These are phyloP conservation scores for Centruroides sculpturatus DNA, from an alignment of 1,140 invertebrate genomes.

Conservation along the genomic window DNA sequence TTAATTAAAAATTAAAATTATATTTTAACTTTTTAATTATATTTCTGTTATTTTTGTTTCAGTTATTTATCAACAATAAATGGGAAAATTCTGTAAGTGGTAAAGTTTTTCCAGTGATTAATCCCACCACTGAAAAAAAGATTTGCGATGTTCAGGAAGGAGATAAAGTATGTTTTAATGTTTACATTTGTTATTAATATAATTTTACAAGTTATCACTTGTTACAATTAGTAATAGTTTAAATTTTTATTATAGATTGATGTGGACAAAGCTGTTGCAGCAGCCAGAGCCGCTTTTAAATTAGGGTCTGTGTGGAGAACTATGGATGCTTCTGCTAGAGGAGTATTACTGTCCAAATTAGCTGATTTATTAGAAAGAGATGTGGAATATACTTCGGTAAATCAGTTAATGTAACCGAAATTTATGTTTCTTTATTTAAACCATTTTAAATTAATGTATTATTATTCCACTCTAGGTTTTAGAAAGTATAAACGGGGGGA, in stretches of 20 bases:
- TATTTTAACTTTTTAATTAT: no score
- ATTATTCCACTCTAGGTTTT: conserved; percentile 22
- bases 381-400: conserved; percentile 24
- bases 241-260: conserved; percentile 18
- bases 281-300: conserved; percentile 25
- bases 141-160: conserved; percentile 36
- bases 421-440: no score
- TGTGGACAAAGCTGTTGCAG: conserved; percentile 31
- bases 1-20: no score
- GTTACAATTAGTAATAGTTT: no score
- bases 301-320: conserved; percentile 30
- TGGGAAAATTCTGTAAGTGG: conserved; percentile 32
- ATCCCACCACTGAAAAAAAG: conserved; percentile 33
- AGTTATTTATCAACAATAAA: conserved; percentile 43
- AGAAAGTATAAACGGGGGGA: conserved; percentile 42
- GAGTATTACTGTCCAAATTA: conserved; percentile 24
- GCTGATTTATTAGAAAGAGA: conserved; percentile 18
- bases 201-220: no score
- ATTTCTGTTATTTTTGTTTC: background rate
- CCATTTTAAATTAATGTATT: no score
- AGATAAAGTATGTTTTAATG: conserved; percentile 24
- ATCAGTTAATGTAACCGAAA: no score
- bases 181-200: no score
- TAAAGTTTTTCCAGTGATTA: conserved; percentile 35
- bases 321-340: conserved; percentile 31